Conservation (phyloP, 2,797 vertebrate species). For the Propithecus deckenii region DNA sequence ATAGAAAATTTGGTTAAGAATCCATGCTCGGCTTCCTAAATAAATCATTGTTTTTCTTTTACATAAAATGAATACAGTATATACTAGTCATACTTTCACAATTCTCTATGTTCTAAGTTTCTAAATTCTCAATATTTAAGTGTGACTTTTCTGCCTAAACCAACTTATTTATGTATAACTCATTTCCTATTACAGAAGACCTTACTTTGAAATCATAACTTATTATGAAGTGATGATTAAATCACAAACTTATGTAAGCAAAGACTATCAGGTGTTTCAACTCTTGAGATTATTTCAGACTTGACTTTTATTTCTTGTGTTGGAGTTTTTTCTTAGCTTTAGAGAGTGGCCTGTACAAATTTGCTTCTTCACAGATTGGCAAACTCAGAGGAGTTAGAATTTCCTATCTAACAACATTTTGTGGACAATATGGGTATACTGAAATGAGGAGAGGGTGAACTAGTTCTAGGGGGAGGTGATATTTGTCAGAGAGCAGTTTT, state of each 20-base stretch:
- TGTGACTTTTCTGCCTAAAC: background rate
- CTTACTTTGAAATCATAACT: background rate
- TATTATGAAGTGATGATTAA: background rate
- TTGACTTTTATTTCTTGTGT: background rate
- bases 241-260: background rate
- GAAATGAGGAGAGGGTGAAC: background rate
- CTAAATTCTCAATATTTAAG: background rate
- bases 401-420: background rate
- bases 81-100: background rate
- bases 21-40: background rate
- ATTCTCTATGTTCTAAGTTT: background rate
- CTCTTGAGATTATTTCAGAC: background rate
- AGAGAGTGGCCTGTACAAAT: background rate
- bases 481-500: constrained; percentile 49
- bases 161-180: background rate
- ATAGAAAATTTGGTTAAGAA: constrained; percentile 1
- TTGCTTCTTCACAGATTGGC: background rate
- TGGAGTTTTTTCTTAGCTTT: background rate
- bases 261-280: background rate
- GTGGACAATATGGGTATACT: background rate
- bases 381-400: background rate
- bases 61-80: background rate
- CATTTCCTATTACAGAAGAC: background rate
- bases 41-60: background rate
- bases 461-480: background rate